Conservation (phyloP, 1,140 invertebrate genomes). For the Harlomillsia oculata region DNA sequence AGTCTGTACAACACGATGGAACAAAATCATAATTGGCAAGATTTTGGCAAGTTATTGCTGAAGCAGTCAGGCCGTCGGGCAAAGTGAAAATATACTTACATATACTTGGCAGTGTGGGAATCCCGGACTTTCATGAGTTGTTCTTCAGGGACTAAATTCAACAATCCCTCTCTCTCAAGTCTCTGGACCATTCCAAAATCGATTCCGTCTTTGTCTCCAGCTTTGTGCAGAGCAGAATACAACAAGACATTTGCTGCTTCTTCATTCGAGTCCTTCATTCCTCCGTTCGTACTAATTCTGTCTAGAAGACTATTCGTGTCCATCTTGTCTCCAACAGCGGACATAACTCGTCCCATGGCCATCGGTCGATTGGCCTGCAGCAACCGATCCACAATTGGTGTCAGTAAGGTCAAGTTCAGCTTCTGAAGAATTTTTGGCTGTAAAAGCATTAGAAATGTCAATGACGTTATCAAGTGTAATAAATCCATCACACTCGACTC, state of each 20-base stretch:
- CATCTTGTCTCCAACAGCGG: constrained; percentile 19
- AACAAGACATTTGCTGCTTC: constrained; percentile 27
- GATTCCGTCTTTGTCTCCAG: constrained; percentile 22
- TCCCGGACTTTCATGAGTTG: constrained; percentile 31
- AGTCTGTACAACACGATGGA: constrained; percentile 4
- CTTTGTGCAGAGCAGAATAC: constrained; percentile 21
- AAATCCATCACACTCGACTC: no score
- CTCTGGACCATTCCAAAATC: background rate
- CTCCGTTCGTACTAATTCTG: constrained; percentile 11
- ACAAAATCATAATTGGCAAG: no score
- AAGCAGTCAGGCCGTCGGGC: background rate
- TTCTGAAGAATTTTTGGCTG: constrained; percentile 30
- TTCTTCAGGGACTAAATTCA: constrained; percentile 28
- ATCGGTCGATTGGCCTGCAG: constrained; percentile 23
- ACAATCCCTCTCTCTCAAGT: constrained; percentile 6
- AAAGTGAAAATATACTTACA: constrained; percentile 5
- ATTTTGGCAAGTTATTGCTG: no score
- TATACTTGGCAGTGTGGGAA: constrained; percentile 11
- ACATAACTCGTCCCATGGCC: constrained; percentile 22
- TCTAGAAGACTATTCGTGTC: constrained; percentile 14
- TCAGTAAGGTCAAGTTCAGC: constrained; percentile 21
- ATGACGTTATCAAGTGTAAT: no score
- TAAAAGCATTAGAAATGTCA: no score
- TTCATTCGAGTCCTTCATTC: constrained; percentile 17
- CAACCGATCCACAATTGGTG: constrained; percentile 16